Conservation (phyloP, 2,113 vertebrate species). For the Dendrocopos noguchii region DNA sequence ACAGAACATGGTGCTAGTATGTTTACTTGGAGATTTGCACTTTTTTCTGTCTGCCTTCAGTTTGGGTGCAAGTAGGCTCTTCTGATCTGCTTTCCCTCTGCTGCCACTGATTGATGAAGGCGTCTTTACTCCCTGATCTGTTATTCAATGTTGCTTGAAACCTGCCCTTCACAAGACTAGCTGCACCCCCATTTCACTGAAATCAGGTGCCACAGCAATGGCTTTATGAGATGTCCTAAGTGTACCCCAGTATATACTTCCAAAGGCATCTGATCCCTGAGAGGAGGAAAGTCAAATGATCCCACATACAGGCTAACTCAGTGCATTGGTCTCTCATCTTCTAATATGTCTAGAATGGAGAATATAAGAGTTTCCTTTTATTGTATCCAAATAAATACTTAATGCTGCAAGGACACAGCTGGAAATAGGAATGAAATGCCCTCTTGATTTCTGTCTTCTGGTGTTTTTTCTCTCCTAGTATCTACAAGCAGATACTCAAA, state of each 20-base stretch:
- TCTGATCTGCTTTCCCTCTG: background rate
- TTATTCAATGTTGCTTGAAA: background rate
- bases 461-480: background rate
- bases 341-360: background rate
- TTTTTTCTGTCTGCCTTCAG: background rate
- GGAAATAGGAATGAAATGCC: background rate
- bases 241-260: background rate
- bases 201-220: background rate
- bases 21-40: background rate
- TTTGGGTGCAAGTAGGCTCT: background rate
- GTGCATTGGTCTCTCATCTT: background rate
- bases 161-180: background rate
- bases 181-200: background rate
- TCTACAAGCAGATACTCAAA: background rate
- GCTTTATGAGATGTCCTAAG: background rate
- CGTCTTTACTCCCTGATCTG: rapidly evolving
- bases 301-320: background rate
- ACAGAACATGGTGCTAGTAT: background rate
- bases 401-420: background rate
- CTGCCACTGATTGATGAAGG: background rate
- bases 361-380: background rate
- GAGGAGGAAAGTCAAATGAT: background rate
- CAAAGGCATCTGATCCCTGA: background rate
- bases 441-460: background rate
- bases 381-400: background rate